A percentile compares a stretch with the other conserved stretches of the same genome.
These are phyloP conservation scores for Tragelaphus oryx DNA, from an alignment of 2,797 vertebrate species.

Conservation along the genomic window DNA sequence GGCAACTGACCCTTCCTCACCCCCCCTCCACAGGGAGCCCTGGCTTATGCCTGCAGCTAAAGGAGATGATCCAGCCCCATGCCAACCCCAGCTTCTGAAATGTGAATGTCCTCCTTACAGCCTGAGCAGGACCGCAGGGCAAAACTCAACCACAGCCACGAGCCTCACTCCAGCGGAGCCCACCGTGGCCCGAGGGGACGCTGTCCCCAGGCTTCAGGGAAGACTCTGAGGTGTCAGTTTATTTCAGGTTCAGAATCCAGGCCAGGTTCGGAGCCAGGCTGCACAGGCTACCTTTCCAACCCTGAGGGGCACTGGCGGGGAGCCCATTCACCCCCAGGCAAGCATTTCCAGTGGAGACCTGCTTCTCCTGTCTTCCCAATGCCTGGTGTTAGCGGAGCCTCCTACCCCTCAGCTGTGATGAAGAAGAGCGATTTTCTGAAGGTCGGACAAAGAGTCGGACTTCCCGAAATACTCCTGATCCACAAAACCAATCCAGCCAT, in stretches of 20 bases:
- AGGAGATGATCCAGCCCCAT: neutral
- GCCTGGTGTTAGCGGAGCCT: neutral
- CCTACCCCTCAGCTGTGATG: no score
- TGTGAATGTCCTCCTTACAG: rapidly evolving
- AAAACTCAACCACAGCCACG: rapidly evolving
- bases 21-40: neutral
- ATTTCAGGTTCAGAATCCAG: neutral
- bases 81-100: neutral
- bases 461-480: neutral
- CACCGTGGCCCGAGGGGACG: rapidly evolving
- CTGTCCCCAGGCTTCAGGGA: neutral
- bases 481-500: neutral
- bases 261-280: neutral
- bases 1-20: no score
- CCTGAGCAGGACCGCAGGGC: neutral
- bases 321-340: rapidly evolving
- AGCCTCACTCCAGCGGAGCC: rapidly evolving
- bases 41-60: neutral
- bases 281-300: neutral
- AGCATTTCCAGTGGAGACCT: no score
- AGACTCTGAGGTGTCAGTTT: neutral
- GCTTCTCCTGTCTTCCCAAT: neutral
- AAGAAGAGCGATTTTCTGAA: neutral
- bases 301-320: neutral
- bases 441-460: neutral